phyloP scores from a whole-genome alignment of 2,113 vertebrate genomes.

The Limanda limanda region DNA sequence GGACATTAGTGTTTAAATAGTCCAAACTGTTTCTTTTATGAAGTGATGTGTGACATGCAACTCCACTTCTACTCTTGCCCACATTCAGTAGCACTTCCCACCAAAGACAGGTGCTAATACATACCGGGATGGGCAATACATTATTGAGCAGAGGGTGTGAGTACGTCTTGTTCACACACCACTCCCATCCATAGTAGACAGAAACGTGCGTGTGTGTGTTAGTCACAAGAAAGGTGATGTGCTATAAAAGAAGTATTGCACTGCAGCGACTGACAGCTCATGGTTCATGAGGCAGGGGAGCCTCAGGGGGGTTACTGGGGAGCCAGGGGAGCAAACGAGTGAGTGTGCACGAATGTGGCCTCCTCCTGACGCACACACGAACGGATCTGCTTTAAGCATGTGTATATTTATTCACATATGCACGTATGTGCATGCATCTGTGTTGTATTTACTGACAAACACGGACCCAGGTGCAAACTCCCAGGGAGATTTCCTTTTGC shows the following conservation, averaged over 20 bases:
- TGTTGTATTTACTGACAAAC: constrained; percentile 30
- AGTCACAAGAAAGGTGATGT: constrained; percentile 18
- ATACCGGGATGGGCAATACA: constrained; percentile 13
- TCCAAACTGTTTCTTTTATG: constrained; percentile 15
- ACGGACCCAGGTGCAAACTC: constrained; percentile 38
- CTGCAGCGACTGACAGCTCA: constrained; percentile 55
- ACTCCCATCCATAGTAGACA: constrained; percentile 4
- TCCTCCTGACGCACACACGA: constrained; percentile 18
- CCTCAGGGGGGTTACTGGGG: constrained; percentile 5
- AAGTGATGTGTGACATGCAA: constrained; percentile 26
- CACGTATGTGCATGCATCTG: constrained; percentile 37
- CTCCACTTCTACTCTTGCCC: constrained; percentile 14
- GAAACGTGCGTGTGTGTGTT: neutral
- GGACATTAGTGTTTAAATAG: constrained; percentile 15
- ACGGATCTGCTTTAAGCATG: constrained; percentile 6
- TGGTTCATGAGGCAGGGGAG: constrained; percentile 42
- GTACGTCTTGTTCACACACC: constrained; percentile 19
- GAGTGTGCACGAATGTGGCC: constrained; percentile 8
- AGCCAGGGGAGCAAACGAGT: neutral
- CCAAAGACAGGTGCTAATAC: constrained; percentile 5
- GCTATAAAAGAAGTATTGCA: constrained; percentile 34
- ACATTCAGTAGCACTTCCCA: constrained; percentile 31
- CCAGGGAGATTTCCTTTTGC: constrained; percentile 36
- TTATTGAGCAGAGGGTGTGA: constrained; percentile 36
- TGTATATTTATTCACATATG: constrained; percentile 28